Conservation (phyloP, 2,888 invertebrate species). For the Lacanobia wlatinum region DNA sequence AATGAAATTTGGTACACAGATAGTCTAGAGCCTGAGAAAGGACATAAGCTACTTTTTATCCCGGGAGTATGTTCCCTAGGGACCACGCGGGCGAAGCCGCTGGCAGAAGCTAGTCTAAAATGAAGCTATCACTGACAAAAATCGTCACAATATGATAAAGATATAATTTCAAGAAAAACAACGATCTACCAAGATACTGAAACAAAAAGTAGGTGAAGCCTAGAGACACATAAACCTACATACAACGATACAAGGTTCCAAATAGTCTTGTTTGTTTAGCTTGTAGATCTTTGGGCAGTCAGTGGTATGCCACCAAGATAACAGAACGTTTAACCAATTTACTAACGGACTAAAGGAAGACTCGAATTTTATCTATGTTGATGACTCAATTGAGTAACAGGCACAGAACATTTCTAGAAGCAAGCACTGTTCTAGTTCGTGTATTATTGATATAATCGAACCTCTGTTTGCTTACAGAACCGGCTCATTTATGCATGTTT, state of each 20-base stretch:
- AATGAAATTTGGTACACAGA: no score
- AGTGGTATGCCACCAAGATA: slow-evolving; percentile 65
- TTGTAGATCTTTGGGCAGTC: slow-evolving; percentile 11
- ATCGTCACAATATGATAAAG: slow-evolving; percentile 14
- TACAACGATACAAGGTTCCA: slow-evolving; percentile 2
- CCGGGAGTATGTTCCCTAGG: no score
- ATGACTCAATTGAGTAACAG: slow-evolving; percentile 47
- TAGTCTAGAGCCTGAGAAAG: no score
- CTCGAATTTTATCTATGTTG: slow-evolving; percentile 46
- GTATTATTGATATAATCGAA: background rate
- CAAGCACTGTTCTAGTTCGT: background rate
- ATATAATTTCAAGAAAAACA: background rate
- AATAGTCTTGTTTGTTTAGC: slow-evolving; percentile 27
- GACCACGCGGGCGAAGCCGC: no score
- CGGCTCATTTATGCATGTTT: slow-evolving; percentile 18
- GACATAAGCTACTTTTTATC: no score
- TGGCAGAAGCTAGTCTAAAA: no score
- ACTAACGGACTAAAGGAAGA: slow-evolving; percentile 58
- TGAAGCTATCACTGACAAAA: slow-evolving; percentile 3
- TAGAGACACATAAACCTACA: slow-evolving; percentile 28
- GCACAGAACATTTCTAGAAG: background rate
- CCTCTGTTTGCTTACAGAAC: background rate
- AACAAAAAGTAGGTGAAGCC: slow-evolving; percentile 31
- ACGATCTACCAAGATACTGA: slow-evolving; percentile 29
- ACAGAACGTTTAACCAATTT: slow-evolving; percentile 74